phyloP scores from a whole-genome alignment of 2,797 vertebrate species.

The Onychomys arenicola region DNA sequence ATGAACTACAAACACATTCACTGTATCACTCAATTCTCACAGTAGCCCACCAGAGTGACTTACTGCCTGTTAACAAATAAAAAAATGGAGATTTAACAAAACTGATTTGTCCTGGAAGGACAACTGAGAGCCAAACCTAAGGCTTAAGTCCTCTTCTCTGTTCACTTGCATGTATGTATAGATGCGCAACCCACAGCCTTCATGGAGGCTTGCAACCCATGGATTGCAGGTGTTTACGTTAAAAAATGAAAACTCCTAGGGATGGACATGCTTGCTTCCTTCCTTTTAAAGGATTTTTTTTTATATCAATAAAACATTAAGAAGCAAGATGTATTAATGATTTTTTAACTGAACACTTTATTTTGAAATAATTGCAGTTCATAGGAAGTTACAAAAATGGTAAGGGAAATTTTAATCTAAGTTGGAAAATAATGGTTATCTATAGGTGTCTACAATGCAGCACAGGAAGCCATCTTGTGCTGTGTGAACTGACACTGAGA shows the following conservation, averaged over 20 bases:
- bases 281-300: not conserved
- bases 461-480: not conserved
- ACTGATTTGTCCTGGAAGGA: constrained; percentile 5
- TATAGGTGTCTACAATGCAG: not conserved
- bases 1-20: not conserved
- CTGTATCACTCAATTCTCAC: constrained; percentile 3
- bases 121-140: not conserved
- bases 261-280: not conserved
- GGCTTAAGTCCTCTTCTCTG: not conserved
- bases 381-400: not conserved
- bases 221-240: not conserved
- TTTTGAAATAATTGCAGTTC: constrained; percentile 42
- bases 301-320: not conserved
- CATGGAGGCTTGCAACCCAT: not conserved
- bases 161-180: fast-evolving
- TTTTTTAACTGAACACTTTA: constrained; percentile 2
- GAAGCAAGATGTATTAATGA: not conserved
- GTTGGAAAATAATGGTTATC: not conserved
- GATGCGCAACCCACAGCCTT: not conserved
- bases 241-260: not conserved
- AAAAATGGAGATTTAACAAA: constrained; percentile 42
- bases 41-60: not conserved
- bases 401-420: not conserved
- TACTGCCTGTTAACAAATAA: constrained; percentile 2
- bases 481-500: not conserved